Percentiles rank a stretch among this genome's conserved stretches.
Conservation (phyloP, 2,888 invertebrate genomes). For the Morpho helenor region DNA sequence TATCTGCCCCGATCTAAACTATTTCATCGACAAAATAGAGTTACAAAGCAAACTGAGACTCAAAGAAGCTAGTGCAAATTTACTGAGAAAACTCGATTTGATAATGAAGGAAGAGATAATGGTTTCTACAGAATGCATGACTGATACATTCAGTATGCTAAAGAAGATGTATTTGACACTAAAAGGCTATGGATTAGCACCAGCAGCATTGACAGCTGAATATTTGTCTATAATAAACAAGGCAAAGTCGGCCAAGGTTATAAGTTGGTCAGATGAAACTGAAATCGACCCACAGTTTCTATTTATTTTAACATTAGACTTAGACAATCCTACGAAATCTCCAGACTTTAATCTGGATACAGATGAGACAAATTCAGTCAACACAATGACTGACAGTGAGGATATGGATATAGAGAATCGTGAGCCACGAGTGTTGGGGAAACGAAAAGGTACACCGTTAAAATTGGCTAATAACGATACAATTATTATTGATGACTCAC, state of each 20-base stretch:
- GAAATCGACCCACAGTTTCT: constrained; percentile 49
- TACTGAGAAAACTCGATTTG: constrained; percentile 47
- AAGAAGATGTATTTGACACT: constrained; percentile 79
- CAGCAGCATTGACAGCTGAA: constrained; percentile 75
- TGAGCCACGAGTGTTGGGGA: constrained; percentile 41
- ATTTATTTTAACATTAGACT: constrained; percentile 52
- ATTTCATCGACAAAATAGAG: constrained; percentile 47
- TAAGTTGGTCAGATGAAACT: constrained; percentile 79
- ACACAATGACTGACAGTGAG: constrained; percentile 58
- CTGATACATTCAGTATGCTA: constrained; percentile 73
- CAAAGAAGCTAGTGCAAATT: constrained; percentile 53
- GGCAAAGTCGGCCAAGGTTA: constrained; percentile 78
- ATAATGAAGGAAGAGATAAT: constrained; percentile 75
- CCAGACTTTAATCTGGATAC: constrained; percentile 25
- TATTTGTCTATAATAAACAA: constrained; percentile 80
- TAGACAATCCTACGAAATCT: constrained; percentile 46
- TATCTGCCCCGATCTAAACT: constrained; percentile 46
- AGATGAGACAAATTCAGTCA: constrained; percentile 39
- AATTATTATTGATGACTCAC: constrained; percentile 65
- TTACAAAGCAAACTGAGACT: constrained; percentile 32
- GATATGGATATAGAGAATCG: constrained; percentile 57
- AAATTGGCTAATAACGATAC: constrained; percentile 61
- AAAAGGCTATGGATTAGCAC: constrained; percentile 78
- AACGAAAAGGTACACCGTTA: constrained; percentile 66
- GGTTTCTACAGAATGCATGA: constrained; percentile 69